Percentiles rank a stretch among this genome's conserved stretches.
These are phyloP conservation scores for Sycophaga agraensis DNA, from an alignment of 1,140 invertebrate species.

Conservation along the genomic window DNA sequence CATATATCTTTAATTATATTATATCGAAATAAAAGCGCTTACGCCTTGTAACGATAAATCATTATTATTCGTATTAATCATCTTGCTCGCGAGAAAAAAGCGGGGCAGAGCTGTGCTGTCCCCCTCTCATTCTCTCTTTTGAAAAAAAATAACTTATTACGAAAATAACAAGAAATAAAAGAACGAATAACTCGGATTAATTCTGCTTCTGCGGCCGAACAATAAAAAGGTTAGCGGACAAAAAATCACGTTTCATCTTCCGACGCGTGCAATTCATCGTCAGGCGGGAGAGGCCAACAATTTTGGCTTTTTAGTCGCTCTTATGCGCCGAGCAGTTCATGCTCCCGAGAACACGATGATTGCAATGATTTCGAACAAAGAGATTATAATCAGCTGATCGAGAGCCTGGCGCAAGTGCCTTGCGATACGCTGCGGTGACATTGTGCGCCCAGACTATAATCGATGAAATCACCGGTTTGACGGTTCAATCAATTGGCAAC, in stretches of 20 bases:
- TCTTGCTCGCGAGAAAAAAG: too few species aligned
- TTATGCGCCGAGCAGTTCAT: background rate
- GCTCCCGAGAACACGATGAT: slow-evolving; percentile 3
- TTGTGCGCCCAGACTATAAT: slow-evolving; percentile 3
- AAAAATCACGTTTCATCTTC: background rate
- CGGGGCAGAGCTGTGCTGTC: too few species aligned
- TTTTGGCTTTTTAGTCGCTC: background rate
- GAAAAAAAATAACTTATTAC: too few species aligned
- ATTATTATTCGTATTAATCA: too few species aligned
- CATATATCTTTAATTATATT: too few species aligned
- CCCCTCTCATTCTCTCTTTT: too few species aligned
- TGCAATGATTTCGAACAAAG: too few species aligned
- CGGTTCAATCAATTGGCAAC: slow-evolving; percentile 2
- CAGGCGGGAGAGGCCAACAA: too few species aligned
- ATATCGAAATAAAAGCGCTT: too few species aligned
- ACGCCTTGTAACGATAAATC: too few species aligned
- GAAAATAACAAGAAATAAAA: too few species aligned
- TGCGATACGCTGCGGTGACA: background rate
- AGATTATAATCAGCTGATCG: background rate
- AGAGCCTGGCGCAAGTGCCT: background rate
- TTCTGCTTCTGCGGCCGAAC: background rate
- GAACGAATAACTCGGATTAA: too few species aligned
- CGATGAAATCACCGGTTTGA: slow-evolving; percentile 1
- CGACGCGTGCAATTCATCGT: background rate
- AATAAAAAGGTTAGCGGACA: background rate